Evolutionary conservation across 1,140 invertebrate species (phyloP).

Genomic region (Spodoptera frugiperda): DNA sequence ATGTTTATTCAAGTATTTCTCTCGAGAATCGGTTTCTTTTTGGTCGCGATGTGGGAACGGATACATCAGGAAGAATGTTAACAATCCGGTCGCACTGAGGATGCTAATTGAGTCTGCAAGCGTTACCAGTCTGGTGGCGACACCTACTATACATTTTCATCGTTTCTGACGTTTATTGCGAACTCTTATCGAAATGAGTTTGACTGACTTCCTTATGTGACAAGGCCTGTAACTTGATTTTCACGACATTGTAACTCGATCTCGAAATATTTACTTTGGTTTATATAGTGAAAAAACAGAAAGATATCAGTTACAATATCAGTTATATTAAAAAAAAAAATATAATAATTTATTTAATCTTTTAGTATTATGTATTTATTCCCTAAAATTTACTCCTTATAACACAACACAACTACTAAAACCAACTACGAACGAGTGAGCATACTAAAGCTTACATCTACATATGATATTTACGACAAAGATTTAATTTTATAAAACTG

Average conservation of each 20-base stretch:
- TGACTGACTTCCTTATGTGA: not conserved
- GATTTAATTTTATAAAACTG: constrained; percentile 2
- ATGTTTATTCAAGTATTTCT: constrained; percentile 60
- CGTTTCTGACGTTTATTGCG: constrained; percentile 33
- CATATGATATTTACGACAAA: not conserved
- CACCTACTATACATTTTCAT: constrained; percentile 57
- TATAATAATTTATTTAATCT: too few relatives aligned
- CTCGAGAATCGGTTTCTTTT: constrained; percentile 61
- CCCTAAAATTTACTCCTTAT: too few relatives aligned
- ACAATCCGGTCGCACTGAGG: constrained; percentile 70
- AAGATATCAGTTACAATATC: too few relatives aligned
- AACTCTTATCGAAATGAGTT: constrained; percentile 7
- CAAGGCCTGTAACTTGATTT: not conserved
- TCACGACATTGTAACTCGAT: too few relatives aligned
- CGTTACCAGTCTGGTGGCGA: constrained; percentile 59
- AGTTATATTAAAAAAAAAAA: too few relatives aligned
- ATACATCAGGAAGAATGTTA: constrained; percentile 69
- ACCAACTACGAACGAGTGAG: too few relatives aligned
- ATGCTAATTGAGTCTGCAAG: constrained; percentile 74
- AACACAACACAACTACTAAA: too few relatives aligned
- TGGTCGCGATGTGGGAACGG: constrained; percentile 62
- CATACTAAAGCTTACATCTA: not conserved
- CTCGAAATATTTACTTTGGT: not conserved
- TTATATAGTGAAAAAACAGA: too few relatives aligned
- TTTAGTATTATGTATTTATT: too few relatives aligned